Evolutionary conservation across 2,113 vertebrate species (phyloP).

Genomic region (Riparia riparia): DNA sequence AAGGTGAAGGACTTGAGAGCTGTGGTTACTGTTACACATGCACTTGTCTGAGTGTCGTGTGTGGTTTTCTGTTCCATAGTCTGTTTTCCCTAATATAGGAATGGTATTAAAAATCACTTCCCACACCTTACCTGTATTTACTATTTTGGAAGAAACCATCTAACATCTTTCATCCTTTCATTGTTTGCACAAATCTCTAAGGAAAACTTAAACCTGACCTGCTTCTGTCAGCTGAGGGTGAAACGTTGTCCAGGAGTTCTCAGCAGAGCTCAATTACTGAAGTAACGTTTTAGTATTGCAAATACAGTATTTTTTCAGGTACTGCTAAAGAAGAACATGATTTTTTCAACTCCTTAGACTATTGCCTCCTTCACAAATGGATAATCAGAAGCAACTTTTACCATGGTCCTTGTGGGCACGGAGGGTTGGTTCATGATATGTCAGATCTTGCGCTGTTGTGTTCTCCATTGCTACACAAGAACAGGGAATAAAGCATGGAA

Average conservation of each 20-base stretch:
- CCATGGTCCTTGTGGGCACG: background rate
- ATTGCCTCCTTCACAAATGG: background rate
- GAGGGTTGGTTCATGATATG: background rate
- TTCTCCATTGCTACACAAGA: background rate
- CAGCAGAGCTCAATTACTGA: background rate
- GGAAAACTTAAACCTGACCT: background rate
- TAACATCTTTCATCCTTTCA: background rate
- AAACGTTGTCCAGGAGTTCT: background rate
- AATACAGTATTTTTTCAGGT: background rate
- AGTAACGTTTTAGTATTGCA: background rate
- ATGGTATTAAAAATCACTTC: background rate
- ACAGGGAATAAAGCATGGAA: background rate
- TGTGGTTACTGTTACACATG: background rate
- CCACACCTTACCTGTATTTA: background rate
- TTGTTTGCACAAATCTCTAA: background rate
- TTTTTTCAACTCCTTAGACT: background rate
- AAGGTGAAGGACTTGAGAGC: background rate
- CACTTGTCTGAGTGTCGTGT: background rate
- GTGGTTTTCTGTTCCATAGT: background rate
- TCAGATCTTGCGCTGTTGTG: accelerated
- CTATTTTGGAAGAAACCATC: background rate
- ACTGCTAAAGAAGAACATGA: background rate
- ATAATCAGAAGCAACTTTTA: background rate
- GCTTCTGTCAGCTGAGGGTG: background rate
- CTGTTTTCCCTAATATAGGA: background rate